phyloP scores from a whole-genome alignment of 2,888 invertebrate species.

The Lasius platythorax region DNA sequence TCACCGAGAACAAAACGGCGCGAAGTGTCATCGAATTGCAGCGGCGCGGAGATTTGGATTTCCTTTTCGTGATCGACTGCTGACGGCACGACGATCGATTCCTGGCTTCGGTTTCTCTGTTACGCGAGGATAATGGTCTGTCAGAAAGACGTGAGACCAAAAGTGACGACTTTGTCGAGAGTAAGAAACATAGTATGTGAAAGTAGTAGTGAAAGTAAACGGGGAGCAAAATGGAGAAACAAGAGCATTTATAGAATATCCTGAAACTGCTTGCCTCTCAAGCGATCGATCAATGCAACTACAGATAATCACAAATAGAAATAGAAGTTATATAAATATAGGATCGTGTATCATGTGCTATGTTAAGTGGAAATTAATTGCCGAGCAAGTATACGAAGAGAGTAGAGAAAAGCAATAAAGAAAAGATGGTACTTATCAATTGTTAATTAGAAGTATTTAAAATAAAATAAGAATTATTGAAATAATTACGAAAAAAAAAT shows the following conservation, averaged over 20 bases:
- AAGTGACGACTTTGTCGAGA: constrained; percentile 50
- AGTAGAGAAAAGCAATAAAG: neutral
- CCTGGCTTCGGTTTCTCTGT: constrained; percentile 50
- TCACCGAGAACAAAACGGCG: constrained; percentile 34
- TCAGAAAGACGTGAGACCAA: constrained; percentile 53
- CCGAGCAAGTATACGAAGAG: neutral
- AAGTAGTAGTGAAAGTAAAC: neutral
- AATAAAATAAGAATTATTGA: neutral
- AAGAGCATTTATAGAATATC: neutral
- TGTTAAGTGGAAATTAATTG: neutral
- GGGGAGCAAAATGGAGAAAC: neutral
- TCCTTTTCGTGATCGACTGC: constrained; percentile 38
- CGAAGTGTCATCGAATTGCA: constrained; percentile 43
- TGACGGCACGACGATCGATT: constrained; percentile 70
- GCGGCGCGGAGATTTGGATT: constrained; percentile 32
- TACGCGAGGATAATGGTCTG: constrained; percentile 70
- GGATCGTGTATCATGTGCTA: neutral
- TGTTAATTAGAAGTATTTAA: neutral
- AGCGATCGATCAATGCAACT: neutral
- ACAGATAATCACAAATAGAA: neutral
- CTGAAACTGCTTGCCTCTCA: neutral
- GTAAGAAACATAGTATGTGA: constrained; percentile 1
- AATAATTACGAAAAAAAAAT: neutral
- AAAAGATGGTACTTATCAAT: neutral
- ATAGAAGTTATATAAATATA: neutral